These are phyloP conservation scores for Drosophila kurseongensis DNA, from an alignment of 1,140 invertebrate species.

Conservation along the genomic window DNA sequence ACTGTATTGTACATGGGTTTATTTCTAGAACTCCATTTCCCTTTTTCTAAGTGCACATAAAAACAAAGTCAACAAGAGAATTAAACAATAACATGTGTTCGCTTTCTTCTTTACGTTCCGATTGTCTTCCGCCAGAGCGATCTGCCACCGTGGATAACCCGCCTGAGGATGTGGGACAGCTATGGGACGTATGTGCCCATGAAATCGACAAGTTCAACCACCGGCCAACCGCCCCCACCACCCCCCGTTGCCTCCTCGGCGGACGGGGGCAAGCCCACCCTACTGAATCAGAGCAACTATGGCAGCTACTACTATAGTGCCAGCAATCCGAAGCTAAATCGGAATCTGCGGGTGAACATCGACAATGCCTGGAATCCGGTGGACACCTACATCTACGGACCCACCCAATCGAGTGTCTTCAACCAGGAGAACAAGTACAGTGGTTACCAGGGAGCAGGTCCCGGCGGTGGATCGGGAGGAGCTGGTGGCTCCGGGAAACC, in stretches of 20 bases:
- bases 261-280: slow-evolving; percentile 70
- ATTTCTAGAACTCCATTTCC: no score
- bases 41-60: slow-evolving; percentile 20
- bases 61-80: slow-evolving; percentile 63
- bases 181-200: slow-evolving; percentile 83
- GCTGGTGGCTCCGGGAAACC: slow-evolving; percentile 40
- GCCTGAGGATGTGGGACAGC: slow-evolving; percentile 87
- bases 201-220: slow-evolving; percentile 77
- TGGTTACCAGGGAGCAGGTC: slow-evolving; percentile 69
- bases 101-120: slow-evolving; percentile 7
- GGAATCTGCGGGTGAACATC: slow-evolving; percentile 81
- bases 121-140: slow-evolving; percentile 57
- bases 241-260: slow-evolving; percentile 76
- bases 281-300: slow-evolving; percentile 70
- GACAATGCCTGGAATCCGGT: slow-evolving; percentile 84
- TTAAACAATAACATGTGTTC: slow-evolving; percentile 57
- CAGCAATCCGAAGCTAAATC: slow-evolving; percentile 80
- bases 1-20: no score
- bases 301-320: slow-evolving; percentile 83
- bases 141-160: slow-evolving; percentile 86
- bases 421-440: slow-evolving; percentile 84
- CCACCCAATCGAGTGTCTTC: slow-evolving; percentile 83
- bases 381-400: slow-evolving; percentile 84
- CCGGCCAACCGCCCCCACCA: slow-evolving; percentile 76
- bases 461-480: slow-evolving; percentile 23